Evolutionary conservation across 2,888 invertebrate species (phyloP).

Genomic region (Parasteatoda lunata): DNA sequence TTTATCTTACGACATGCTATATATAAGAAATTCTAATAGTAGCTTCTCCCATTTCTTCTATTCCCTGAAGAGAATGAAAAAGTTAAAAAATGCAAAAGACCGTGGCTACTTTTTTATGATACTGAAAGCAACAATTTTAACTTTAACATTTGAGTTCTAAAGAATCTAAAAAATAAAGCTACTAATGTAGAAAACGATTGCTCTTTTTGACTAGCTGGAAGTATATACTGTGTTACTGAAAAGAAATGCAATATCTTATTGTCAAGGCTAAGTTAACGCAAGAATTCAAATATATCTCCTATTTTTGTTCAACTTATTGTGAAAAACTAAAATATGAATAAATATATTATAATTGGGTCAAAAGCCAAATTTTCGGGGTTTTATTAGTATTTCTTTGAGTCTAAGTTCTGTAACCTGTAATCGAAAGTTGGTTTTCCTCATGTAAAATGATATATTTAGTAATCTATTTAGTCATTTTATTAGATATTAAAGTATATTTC

Average conservation of each 20-base stretch:
- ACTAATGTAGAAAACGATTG: slow-evolving; percentile 31
- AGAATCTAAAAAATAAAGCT: background rate
- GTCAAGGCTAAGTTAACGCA: background rate
- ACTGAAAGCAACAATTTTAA: slow-evolving; percentile 17
- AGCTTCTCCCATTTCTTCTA: slow-evolving; percentile 24
- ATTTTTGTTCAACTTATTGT: no score
- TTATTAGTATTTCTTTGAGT: no score
- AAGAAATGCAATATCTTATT: slow-evolving; percentile 7
- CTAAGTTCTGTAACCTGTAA: no score
- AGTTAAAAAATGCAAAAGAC: slow-evolving; percentile 15
- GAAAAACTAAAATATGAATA: no score
- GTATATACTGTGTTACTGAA: slow-evolving; percentile 22
- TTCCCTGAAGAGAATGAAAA: slow-evolving; percentile 24
- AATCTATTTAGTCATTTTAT: no score
- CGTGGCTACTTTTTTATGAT: slow-evolving; percentile 18
- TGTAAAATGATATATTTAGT: no score
- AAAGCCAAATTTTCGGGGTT: no score
- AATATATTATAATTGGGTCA: no score
- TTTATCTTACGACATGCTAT: slow-evolving; percentile 4
- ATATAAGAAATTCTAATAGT: slow-evolving; percentile 30
- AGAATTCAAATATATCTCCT: no score
- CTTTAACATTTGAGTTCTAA: slow-evolving; percentile 15
- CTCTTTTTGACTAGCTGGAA: slow-evolving; percentile 20
- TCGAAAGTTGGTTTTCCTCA: no score
- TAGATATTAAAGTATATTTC: no score